These are phyloP conservation scores for Panagrolaimus sp. DNA, from an alignment of 1,140 invertebrate genomes.

Conservation along the genomic window DNA sequence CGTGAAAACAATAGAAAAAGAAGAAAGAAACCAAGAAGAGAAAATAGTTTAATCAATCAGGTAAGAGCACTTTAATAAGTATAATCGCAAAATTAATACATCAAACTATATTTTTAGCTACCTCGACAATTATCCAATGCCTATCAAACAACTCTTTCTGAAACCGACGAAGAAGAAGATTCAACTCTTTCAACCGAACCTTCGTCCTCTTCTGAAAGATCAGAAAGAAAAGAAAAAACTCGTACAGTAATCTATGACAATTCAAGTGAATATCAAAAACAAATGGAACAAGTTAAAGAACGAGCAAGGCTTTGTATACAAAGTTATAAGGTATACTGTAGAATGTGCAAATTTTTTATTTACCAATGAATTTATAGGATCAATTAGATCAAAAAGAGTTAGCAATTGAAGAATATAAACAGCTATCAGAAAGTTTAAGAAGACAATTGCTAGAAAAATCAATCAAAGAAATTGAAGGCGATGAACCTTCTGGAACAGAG, in stretches of 20 bases:
- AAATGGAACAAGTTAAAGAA: slow-evolving; percentile 25
- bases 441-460: neutral
- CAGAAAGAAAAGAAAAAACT: no score
- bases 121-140: neutral
- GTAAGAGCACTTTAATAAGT: no score
- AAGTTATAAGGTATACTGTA: slow-evolving; percentile 22
- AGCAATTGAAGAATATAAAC: slow-evolving; percentile 23
- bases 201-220: no score
- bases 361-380: slow-evolving; percentile 10
- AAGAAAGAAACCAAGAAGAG: neutral
- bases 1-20: no score
- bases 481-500: neutral
- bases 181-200: neutral
- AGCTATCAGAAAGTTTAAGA: neutral
- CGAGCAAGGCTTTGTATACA: slow-evolving; percentile 22
- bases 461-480: neutral
- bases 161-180: neutral
- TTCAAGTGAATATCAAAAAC: slow-evolving; percentile 20
- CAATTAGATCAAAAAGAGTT: slow-evolving; percentile 25
- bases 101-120: no score
- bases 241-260: slow-evolving; percentile 26
- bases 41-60: neutral
- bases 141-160: neutral
- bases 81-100: no score
- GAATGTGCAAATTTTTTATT: neutral